These are phyloP conservation scores for Drepana falcataria DNA, from an alignment of 2,888 invertebrate species.

Conservation along the genomic window DNA sequence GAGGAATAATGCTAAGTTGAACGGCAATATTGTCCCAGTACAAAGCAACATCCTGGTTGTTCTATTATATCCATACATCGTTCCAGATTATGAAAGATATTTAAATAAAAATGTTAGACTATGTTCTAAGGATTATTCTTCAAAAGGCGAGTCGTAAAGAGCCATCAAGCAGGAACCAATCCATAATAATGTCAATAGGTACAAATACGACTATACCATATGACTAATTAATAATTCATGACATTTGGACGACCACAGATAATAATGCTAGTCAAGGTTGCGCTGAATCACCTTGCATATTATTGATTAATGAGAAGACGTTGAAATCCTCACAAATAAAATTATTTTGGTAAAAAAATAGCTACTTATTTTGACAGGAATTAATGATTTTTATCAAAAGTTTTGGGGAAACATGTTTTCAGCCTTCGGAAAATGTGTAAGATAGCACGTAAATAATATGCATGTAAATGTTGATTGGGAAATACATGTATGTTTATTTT, in stretches of 20 bases:
- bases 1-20: too few relatives aligned
- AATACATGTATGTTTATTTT: not conserved
- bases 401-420: slow-evolving; percentile 10
- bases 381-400: slow-evolving; percentile 32
- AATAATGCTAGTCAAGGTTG: slow-evolving; percentile 42
- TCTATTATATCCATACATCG: too few relatives aligned
- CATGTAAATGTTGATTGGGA: not conserved
- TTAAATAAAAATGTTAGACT: too few relatives aligned
- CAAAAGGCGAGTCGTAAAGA: not conserved
- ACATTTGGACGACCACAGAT: slow-evolving; percentile 29
- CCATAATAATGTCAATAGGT: slow-evolving; percentile 3
- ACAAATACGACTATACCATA: slow-evolving; percentile 18
- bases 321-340: slow-evolving; percentile 40
- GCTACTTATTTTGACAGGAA: slow-evolving; percentile 44
- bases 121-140: too few relatives aligned
- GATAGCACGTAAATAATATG: not conserved
- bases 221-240: slow-evolving; percentile 32
- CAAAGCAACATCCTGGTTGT: too few relatives aligned
- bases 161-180: not conserved
- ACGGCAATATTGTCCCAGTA: too few relatives aligned
- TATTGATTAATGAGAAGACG: slow-evolving; percentile 59
- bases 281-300: slow-evolving; percentile 41
- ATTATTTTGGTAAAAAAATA: slow-evolving; percentile 37
- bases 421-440: slow-evolving; percentile 8
- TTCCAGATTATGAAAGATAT: too few relatives aligned